Percentiles rank a stretch among this genome's conserved stretches.
Evolutionary conservation across 2,113 vertebrate species (phyloP).

Genomic region (Steatornis caripensis): DNA sequence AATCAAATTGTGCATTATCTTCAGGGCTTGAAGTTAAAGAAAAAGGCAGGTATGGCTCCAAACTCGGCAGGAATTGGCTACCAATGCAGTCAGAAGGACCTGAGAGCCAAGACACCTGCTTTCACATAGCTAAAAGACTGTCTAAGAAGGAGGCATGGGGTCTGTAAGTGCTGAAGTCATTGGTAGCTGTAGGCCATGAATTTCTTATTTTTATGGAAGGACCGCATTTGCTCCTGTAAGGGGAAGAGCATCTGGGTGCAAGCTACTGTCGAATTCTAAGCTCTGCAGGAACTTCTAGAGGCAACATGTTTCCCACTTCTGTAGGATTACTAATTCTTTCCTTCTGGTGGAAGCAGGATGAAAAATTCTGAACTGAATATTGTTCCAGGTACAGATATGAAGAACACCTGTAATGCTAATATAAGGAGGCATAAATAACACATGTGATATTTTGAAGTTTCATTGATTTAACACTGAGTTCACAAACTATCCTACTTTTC

Average conservation of each 20-base stretch:
- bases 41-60: not conserved
- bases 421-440: not conserved
- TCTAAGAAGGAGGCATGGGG: not conserved
- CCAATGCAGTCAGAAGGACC: not conserved
- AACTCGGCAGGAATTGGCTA: not conserved
- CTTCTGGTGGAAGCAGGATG: not conserved
- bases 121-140: not conserved
- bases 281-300: not conserved
- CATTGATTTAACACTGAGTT: not conserved
- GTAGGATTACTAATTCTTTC: not conserved
- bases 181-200: not conserved
- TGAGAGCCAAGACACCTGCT: not conserved
- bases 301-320: not conserved
- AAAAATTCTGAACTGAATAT: not conserved
- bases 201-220: not conserved
- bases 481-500: not conserved
- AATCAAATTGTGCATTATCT: not conserved
- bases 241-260: not conserved
- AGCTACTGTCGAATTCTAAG: not conserved
- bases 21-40: not conserved
- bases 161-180: not conserved
- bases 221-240: fast-evolving
- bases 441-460: not conserved
- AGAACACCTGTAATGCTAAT: not conserved
- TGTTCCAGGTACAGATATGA: not conserved